Base-by-base conservation (phyloP, 2,888 invertebrate species). In the Pecten maximus region DNA sequence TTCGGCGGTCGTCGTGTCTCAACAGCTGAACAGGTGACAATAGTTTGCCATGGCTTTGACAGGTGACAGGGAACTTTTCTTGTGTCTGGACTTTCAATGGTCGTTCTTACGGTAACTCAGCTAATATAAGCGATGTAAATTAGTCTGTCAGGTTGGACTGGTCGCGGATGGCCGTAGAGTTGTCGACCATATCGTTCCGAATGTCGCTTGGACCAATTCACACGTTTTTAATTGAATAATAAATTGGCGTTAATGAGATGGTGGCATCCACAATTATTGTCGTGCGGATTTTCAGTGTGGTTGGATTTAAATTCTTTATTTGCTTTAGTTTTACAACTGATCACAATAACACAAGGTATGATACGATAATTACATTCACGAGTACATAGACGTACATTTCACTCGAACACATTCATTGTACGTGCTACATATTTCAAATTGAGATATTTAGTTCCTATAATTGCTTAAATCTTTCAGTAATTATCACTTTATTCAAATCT, bases 11-110 rank as follows among this genome's bases (percentile, higher is more conserved):
- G n/a, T n/a, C n/a, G n/a, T 44, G 12, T 6, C 44, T 12, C 44
- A 54, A 54, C 50, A 54, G 8, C 50, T 54, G 74, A 74, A 35
- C 74, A 74, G 74, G 74, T 74, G 74, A 74, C 35, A 74, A 74
- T 74, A 35, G 74, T 8, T 74, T 28, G 28, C 74, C 35, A 35
- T 28, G 74, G 35, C 28, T 35, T 74, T 74, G 74, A 35, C 74
- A 74, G 74, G 74, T 74, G 74, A 74, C 74, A 74, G 28, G 8
- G 60, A 60, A 60, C 35, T 12, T 74, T 74, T 60, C 28, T 35
- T 74, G 35, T 74, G 1, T 8, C 35, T 15, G 12, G 35, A 74
- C 35, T 12, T 74, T 35, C 2, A 74, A 74, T 74, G 15, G 35
- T 16, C 28, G 28, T 28, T 35, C 74, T 74, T 74, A 74, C 74